Conservation (phyloP, 2,888 invertebrate genomes). For the Callinectes sapidus region DNA sequence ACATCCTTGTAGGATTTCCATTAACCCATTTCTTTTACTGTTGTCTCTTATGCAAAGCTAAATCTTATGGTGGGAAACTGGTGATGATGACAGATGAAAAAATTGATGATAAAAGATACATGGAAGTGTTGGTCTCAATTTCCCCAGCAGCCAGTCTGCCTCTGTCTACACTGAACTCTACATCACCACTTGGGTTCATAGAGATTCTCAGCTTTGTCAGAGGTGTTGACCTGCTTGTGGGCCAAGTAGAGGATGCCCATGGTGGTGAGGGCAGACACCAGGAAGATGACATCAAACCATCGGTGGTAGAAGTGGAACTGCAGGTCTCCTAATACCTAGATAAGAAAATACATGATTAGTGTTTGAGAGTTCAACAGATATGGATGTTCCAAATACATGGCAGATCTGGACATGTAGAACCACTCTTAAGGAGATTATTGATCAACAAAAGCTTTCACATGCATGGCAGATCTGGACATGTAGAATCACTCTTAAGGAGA, state of each 20-base stretch:
- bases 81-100: neutral
- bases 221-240: constrained; percentile 81
- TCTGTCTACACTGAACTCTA: neutral
- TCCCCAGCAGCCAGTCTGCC: neutral
- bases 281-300: constrained; percentile 99
- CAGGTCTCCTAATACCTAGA: constrained; percentile 92
- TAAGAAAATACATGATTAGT: neutral
- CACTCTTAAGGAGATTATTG: neutral
- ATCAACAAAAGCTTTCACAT: too few relatives aligned
- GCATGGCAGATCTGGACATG: too few relatives aligned
- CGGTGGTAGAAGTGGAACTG: constrained; percentile 99
- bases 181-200: constrained; percentile 64
- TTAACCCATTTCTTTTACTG: neutral
- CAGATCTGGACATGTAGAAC: neutral
- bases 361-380: neutral
- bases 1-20: neutral
- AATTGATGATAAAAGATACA: neutral
- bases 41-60: neutral
- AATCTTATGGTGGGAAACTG: neutral
- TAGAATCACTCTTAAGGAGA: too few relatives aligned
- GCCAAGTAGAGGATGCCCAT: constrained; percentile 96
- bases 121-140: neutral
- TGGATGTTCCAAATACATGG: neutral
- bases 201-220: constrained; percentile 61
- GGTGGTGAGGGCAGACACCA: constrained; percentile 96